Evolutionary conservation across 2,888 invertebrate genomes (phyloP), one percentile per base, ranked within the genome.

Genomic region (Rugalucina vietnamica): DNA sequence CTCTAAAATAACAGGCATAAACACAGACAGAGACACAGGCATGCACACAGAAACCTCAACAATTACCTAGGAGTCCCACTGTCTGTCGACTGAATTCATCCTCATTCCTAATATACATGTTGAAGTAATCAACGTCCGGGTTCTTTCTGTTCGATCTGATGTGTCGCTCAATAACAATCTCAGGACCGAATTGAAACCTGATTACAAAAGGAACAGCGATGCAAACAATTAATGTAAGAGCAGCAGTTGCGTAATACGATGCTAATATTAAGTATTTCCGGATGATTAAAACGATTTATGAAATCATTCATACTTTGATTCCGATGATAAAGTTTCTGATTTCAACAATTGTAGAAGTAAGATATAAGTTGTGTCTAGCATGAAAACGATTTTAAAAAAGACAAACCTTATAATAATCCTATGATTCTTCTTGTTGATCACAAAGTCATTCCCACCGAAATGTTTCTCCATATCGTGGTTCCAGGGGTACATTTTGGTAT

Each of bases 11-110:
- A n/a, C n/a, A n/a, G n/a, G n/a, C n/a, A n/a, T n/a, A 43, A 43
- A 43, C 8, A 43, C 18, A 12, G 43, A 43, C 18, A 43, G 18
- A 18, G 18, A 8, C 43, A 43, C 18, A 12, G 43, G 10, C 43
- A 43, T 43, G 43, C 43, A 43, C 43, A 8, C 43, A 43, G 43
- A 18, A 43, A 12, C 43, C 43, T 43, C 18, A 43, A 43, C 43
- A 43, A 12, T 39, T 79, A 86, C 86, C 86, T 10, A 84, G 79
- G 32, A 84, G 60, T 12, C 86, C 86, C 3, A 49, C 60, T 27
- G 84, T 82, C n/a, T 74, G 65, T 74, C 73, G 76, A 49, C 86
- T 86, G 71, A 84, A 86, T 1, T 76, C 74, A 65, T 86, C 83
- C 65, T 86, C 86, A 32, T 81, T 72, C n/a, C 75, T 60, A 14